phyloP scores from a whole-genome alignment of 2,113 vertebrate genomes.

The Austrofundulus limnaeus region DNA sequence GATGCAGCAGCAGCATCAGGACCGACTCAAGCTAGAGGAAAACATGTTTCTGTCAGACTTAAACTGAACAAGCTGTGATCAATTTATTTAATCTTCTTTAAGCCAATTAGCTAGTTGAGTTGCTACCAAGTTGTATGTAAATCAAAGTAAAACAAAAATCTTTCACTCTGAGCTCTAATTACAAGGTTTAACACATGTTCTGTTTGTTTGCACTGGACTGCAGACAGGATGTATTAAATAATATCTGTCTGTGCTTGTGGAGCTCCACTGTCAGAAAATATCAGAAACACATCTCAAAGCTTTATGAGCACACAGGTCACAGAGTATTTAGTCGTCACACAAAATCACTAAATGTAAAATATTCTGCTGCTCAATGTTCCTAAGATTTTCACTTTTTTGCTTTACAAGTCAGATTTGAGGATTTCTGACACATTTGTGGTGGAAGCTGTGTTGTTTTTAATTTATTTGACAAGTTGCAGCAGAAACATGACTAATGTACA shows the following conservation, averaged over 20 bases:
- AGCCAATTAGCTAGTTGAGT: conserved; percentile 1
- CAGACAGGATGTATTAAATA: not conserved
- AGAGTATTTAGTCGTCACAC: not conserved
- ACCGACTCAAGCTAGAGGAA: conserved; percentile 3
- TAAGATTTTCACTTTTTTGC: not conserved
- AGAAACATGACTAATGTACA: not conserved
- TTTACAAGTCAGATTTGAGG: no score
- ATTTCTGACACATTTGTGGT: not conserved
- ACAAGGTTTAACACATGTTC: conserved; percentile 3
- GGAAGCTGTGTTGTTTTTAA: not conserved
- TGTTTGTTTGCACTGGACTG: conserved; percentile 13
- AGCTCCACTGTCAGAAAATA: conserved; percentile 3
- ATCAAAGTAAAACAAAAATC: conserved; percentile 11
- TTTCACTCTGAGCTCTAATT: not conserved
- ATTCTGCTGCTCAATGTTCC: not conserved
- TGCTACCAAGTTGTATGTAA: conserved; percentile 1
- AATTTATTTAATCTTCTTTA: conserved; percentile 17
- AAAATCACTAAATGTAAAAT: conserved; percentile 1
- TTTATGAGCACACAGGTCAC: conserved; percentile 12
- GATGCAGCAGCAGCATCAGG: not conserved
- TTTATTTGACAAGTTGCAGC: not conserved
- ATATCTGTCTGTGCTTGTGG: conserved; percentile 1
- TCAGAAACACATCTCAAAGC: not conserved
- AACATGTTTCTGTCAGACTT: not conserved
- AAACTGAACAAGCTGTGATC: not conserved